Evolutionary conservation across 2,797 vertebrate genomes (phyloP), one percentile per base, ranked within the genome.

Genomic region (Ambastaia sidthimunki): DNA sequence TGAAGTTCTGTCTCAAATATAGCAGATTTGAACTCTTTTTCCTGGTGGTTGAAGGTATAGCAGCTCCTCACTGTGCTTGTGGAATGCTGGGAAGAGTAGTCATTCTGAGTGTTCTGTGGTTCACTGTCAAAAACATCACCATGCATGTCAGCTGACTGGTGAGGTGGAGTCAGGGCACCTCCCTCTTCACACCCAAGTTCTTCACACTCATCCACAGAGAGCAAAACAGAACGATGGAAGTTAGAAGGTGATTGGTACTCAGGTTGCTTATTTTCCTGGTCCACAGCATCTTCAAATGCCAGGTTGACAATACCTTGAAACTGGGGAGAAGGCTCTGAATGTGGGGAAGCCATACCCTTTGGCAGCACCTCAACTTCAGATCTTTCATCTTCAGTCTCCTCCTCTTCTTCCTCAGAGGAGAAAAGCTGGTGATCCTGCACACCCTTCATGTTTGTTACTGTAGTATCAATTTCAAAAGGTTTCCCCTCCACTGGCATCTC

Each of bases 161-260:
- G 93, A 59, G 83, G 85, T 1, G 92, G 91, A 44, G 90, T 91
- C 37, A 92, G 95, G 67, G 81, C 83, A 7, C 95, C 95, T 41
- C 91, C 94, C 73, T 99, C 97, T n/a, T 99, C 98, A 11, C 95
- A 96, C 73, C 94, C 96, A 80, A 99, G 44, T 87, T 99, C 98
- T 88, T 99, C 98, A 25, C 97, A 99, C 88, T 99, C 98, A 81
- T 99, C 98, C 12, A 99, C 98, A 0, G 98, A 99, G 60, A 99
- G 96, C 78, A 99, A 87, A 85, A 99, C 92, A 0, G 98, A 98
- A 3, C 97, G 94, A 23, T 94, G 96, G 90, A 99, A 99, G 83
- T 91, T 94, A 23, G 96, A 94, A 10, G 90, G 86, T 12, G 93
- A 88, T 85, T 94, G 90, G 89, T 93, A 96, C 57, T 94, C 93